phyloP scores from a whole-genome alignment of 2,888 invertebrate genomes.

The Aspidiotus rigidus region DNA sequence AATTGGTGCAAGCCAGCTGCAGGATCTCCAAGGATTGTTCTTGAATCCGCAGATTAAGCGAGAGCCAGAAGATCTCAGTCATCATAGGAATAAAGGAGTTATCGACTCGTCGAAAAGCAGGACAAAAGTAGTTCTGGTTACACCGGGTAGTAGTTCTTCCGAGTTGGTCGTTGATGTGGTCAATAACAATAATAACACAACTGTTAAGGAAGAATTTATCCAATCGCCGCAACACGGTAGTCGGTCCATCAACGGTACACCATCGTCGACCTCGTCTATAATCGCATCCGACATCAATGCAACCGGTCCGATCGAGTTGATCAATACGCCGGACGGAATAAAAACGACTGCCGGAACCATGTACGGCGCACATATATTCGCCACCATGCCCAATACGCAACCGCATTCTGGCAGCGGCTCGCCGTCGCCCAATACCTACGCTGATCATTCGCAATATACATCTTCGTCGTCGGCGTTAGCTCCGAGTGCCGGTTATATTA shows the following conservation, averaged over 20 bases:
- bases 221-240: slow-evolving; percentile 58
- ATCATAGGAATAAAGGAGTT: slow-evolving; percentile 39
- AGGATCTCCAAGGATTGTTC: slow-evolving; percentile 50
- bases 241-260: slow-evolving; percentile 58
- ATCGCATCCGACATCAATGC: slow-evolving; percentile 50
- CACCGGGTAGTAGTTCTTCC: slow-evolving; percentile 41
- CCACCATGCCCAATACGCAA: slow-evolving; percentile 46
- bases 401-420: slow-evolving; percentile 46
- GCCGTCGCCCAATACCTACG: slow-evolving; percentile 56
- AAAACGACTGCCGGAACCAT: slow-evolving; percentile 51
- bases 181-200: slow-evolving; percentile 48
- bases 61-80: slow-evolving; percentile 72
- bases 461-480: slow-evolving; percentile 40
- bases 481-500: slow-evolving; percentile 42
- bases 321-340: slow-evolving; percentile 45
- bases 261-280: slow-evolving; percentile 56
- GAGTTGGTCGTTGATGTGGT: slow-evolving; percentile 49
- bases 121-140: slow-evolving; percentile 46
- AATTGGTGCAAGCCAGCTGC: slow-evolving; percentile 45
- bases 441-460: slow-evolving; percentile 44
- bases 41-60: slow-evolving; percentile 57
- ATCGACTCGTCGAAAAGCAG: slow-evolving; percentile 33
- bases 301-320: slow-evolving; percentile 48
- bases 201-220: slow-evolving; percentile 40
- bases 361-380: slow-evolving; percentile 61